Evolutionary conservation across 2,797 vertebrate species (phyloP).

Genomic region (Eurystomus glaucurus): DNA sequence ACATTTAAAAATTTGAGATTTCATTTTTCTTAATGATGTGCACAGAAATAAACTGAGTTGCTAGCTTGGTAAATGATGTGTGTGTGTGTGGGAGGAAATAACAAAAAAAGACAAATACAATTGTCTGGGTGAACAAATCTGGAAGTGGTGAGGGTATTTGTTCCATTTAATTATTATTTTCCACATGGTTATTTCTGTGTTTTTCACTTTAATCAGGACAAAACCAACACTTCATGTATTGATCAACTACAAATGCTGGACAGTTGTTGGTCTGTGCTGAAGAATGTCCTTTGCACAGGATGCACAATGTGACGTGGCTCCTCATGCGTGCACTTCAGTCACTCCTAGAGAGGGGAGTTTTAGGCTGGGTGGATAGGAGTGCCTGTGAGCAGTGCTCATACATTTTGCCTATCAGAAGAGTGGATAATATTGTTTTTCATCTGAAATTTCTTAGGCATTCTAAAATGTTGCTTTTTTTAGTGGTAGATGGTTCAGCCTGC

Average conservation of each 20-base stretch:
- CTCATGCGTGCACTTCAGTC: background rate
- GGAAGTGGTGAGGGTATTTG: background rate
- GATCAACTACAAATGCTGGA: background rate
- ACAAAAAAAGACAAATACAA: background rate
- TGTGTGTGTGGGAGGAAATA: background rate
- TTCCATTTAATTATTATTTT: constrained; percentile 9
- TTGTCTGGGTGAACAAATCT: background rate
- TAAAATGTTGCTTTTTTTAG: constrained; percentile 5
- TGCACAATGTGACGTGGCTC: background rate
- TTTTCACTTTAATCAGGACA: background rate
- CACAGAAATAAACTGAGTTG: background rate
- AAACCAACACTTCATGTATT: background rate
- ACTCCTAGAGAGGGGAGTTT: background rate
- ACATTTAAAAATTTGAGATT: constrained; percentile 4
- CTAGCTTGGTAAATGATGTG: background rate
- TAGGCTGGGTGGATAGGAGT: background rate
- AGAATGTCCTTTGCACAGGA: background rate
- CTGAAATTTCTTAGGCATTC: background rate
- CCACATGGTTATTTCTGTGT: background rate
- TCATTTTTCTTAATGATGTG: constrained; percentile 33
- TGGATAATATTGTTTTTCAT: background rate
- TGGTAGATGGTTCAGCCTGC: background rate
- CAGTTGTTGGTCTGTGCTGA: background rate
- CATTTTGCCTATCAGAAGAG: background rate
- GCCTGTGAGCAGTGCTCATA: too few relatives aligned